phyloP scores from a whole-genome alignment of 2,888 invertebrate genomes.

The Escarpia spicata region DNA sequence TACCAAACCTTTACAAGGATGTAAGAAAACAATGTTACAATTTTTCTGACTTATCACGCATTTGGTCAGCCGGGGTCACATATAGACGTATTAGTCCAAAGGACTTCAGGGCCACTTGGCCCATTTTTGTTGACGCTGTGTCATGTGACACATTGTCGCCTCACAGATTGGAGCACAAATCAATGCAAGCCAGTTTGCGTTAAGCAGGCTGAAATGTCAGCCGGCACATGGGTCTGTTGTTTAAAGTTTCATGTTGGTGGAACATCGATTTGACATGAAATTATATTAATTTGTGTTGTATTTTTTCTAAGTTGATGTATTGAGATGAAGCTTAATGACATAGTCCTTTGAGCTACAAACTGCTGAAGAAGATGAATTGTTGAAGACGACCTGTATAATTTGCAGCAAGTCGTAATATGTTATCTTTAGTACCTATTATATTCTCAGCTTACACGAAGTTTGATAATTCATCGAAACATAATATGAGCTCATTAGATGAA shows the following conservation, averaged over 20 bases:
- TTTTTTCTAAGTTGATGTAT: not conserved
- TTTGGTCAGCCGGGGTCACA: no score
- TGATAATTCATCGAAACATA: not conserved
- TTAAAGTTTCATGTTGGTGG: not conserved
- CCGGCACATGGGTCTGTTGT: not conserved
- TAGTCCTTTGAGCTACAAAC: not conserved
- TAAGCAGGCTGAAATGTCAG: not conserved
- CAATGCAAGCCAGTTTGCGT: not conserved
- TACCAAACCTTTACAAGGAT: no score
- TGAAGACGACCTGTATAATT: not conserved
- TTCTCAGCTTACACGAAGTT: not conserved
- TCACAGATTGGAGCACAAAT: no score
- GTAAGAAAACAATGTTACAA: no score
- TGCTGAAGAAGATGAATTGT: not conserved
- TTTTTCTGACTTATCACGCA: no score
- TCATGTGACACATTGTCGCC: no score
- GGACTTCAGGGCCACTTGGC: no score
- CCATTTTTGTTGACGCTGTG: no score
- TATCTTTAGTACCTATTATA: not conserved
- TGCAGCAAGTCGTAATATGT: not conserved
- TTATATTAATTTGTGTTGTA: not conserved
- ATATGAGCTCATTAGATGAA: not conserved
- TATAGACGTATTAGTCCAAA: no score
- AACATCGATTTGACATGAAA: not conserved
- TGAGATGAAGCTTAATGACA: not conserved